Evolutionary conservation across 2,797 vertebrate genomes (phyloP), one percentile per base, ranked within the genome.

Genomic region (Bradypodion pumilum): DNA sequence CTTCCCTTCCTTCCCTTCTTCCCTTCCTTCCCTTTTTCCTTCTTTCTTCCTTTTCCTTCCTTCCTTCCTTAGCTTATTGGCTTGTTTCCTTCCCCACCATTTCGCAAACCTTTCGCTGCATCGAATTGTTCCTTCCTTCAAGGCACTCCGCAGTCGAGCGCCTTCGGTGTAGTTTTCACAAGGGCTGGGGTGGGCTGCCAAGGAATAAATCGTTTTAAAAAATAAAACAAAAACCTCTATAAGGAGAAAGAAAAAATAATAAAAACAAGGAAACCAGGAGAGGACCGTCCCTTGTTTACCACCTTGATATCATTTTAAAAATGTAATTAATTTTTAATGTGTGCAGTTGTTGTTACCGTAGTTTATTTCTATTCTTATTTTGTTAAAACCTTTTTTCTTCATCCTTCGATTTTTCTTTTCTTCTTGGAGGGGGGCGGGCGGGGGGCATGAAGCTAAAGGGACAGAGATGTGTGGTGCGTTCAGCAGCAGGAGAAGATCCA

Each of bases 391-490:
- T 15, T 15, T 6, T 16, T 2, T 9, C 60, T n/a, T 25, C 2
- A 15, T 1, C 16, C 15, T 0, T 73, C 25, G 60, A 7, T 49
- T 6, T 5, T 21, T 7, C 35, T 10, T 42, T 2, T 2, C 15
- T 12, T 29, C 1, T 13, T 1, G 27, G 29, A 29, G 25, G 60
- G 0, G n/a, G n/a, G n/a, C n/a, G n/a, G n/a, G 62, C 35, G 35
- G 12, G 32, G 23, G 72, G 1, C 19, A 4, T 1, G 65, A 7
- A 35, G 37, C 21, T 1, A 42, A 3, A 0, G 2, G 8, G 1
- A 16, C 13, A 74, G 32, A 12, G 4, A 25, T 7, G 4, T 2
- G 40, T 25, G 27, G 5, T 4, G 19, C 32, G 15, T 7, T 1
- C 3, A 10, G 46, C 4, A 25, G 23, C 16, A 78, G 56, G 60